Evolutionary conservation across 2,888 invertebrate species (phyloP), one percentile per base, ranked within the genome.

Genomic region (Sarcophaga variegata): DNA sequence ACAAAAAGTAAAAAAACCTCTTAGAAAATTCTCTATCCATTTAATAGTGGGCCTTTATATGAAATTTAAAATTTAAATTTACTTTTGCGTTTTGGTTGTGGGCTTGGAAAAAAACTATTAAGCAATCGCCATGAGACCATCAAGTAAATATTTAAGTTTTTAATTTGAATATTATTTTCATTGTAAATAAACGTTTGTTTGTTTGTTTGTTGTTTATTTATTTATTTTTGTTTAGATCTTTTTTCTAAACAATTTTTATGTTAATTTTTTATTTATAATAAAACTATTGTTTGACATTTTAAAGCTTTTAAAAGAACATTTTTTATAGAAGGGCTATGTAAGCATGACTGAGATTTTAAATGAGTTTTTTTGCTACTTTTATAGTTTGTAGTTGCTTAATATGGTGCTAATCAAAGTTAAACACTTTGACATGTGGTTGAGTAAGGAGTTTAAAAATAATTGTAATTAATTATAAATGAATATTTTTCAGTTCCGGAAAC

Each of bases 361-460:
- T 54, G 47, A n/a, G 45, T 67, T 5, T 20, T 45, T 67, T 20
- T 20, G 11, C 12, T 11, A 20, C 11, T 4, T 27, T 64, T 75
- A 3, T 74, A 20, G 60, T 63, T 71, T 77, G 47, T 25, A 72
- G 67, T 77, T 74, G 72, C 37, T 72, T 62, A 83, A 45, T 67
- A 78, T 37, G 47, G 71, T 77, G 82, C 17, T 75, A 77, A 82
- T 77, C 64, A 59, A 82, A 66, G 76, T 37, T 77, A 77, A 82
- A 66, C 47, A 37, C 60, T 62, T 10, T 62, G 49, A 17, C 27
- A 66, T 77, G 11, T 54, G 4, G 11, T 47, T 37, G 17, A 47
- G 8, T n/a, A 17, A 4, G 17, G 12, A 25, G 22, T 8, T 45
- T 22, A 45, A 20, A 69, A 77, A 59, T 66, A 47, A 6, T 45